Evolutionary conservation across 2,888 invertebrate species (phyloP), one percentile per base, ranked within the genome.

Genomic region (Chloroclysta siterata): DNA sequence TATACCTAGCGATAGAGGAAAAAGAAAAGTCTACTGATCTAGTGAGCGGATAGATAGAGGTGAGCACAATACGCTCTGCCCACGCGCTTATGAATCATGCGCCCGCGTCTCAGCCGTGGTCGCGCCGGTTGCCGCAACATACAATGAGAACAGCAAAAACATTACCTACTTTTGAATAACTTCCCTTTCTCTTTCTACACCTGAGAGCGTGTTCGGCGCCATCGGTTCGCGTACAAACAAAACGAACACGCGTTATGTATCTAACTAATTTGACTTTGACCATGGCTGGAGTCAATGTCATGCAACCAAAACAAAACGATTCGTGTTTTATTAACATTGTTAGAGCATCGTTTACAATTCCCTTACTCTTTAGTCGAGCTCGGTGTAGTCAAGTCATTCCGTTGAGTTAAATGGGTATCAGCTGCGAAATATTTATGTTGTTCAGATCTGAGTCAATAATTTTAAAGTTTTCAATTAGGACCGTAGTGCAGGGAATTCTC

Each of bases 101-200:
- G 83, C 81, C 81, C 80, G 78, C 75, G 85, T 10, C 46, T 17
- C 17, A 83, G 82, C 77, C 76, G 83, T 15, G 8, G 44, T 78
- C 74, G 85, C 84, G 82, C 77, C 76, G 82, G 79, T 76, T 80
- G 85, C 82, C 76, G 78, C 88, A 82, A 81, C 81, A 80, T 79
- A 76, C 78, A 72, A 68, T 82, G 77, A 83, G 82, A 84, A 78
- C 87, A 83, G 90, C 90, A 92, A 92, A 92, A 93, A 91, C 91
- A 91, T 93, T 91, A 91, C 93, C 93, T 87, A 93, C 92, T 92
- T 93, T 91, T 92, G 87, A 88, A 90, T 91, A 90, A 87, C 88
- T 87, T 88, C 83, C 91, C 92, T 93, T 92, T 93, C 93, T 93
- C 91, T 92, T 92, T 92, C 92, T 90, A 90, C 88, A 89, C 86